phyloP scores from a whole-genome alignment of 2,113 vertebrate genomes.

The Geococcyx californianus region DNA sequence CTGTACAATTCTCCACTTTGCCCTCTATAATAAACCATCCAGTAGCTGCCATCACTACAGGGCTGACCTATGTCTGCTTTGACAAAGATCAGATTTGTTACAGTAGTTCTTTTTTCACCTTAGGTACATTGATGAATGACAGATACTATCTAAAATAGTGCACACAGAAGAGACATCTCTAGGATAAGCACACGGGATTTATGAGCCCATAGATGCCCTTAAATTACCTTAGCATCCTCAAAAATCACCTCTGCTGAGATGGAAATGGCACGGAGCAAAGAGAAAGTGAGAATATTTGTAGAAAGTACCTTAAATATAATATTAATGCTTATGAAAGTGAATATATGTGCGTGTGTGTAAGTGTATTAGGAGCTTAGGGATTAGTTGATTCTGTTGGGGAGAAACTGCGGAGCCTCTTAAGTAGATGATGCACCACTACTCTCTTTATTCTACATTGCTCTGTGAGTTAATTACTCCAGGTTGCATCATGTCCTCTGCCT shows the following conservation, averaged over 20 bases:
- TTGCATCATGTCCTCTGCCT: background rate
- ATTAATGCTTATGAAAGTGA: background rate
- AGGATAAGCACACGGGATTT: constrained; percentile 13
- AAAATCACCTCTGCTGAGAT: background rate
- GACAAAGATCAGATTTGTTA: background rate
- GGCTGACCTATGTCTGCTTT: background rate
- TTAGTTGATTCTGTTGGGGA: background rate
- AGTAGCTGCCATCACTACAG: background rate
- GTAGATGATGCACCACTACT: background rate
- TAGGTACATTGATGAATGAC: background rate
- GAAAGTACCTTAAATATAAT: background rate
- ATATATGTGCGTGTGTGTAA: background rate
- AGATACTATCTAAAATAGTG: background rate
- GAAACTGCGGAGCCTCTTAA: background rate
- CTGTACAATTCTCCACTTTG: background rate
- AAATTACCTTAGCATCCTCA: background rate
- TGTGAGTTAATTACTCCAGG: background rate
- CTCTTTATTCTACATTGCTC: background rate
- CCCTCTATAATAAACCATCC: background rate
- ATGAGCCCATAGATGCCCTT: background rate
- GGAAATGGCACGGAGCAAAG: background rate
- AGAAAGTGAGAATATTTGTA: background rate
- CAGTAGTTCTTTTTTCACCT: background rate
- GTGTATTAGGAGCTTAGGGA: background rate
- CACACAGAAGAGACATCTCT: background rate